A percentile compares a stretch with the other conserved stretches of the same genome.
Evolutionary conservation across 2,888 invertebrate genomes (phyloP).

Genomic region (Drosophila suboccidentalis): DNA sequence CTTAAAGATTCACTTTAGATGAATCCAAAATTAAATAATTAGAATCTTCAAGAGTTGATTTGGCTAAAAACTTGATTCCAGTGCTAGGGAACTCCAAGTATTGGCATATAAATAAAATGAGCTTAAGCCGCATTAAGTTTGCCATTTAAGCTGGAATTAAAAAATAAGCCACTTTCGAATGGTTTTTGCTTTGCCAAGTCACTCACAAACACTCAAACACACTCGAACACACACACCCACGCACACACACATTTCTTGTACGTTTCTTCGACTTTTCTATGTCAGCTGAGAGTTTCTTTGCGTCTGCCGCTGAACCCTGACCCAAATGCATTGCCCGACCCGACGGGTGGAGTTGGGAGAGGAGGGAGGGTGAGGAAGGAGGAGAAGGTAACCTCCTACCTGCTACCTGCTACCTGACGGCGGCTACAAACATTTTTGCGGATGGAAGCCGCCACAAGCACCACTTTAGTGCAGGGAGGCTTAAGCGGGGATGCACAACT

Average conservation of each 20-base stretch:
- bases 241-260: conserved; percentile 21
- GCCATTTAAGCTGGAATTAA: conserved; percentile 26
- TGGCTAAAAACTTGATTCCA: background rate
- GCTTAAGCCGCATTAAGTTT: background rate
- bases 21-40: background rate
- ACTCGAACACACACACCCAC: conserved; percentile 1
- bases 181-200: conserved; percentile 23
- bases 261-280: conserved; percentile 42
- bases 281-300: conserved; percentile 56
- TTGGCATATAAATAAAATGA: background rate
- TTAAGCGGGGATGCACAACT: background rate
- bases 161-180: conserved; percentile 34
- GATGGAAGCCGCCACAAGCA: conserved; percentile 74
- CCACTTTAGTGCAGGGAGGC: conserved; percentile 70
- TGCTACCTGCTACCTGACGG: conserved; percentile 50
- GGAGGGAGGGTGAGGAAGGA: background rate
- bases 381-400: conserved; percentile 40
- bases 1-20: background rate
- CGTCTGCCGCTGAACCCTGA: conserved; percentile 70
- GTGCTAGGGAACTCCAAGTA: background rate
- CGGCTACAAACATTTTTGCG: conserved; percentile 77
- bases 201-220: conserved; percentile 8
- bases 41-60: background rate
- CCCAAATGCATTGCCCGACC: conserved; percentile 56
- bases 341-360: background rate